phyloP scores from a whole-genome alignment of 2,113 vertebrate genomes.

The Pycnonotus jocosus region DNA sequence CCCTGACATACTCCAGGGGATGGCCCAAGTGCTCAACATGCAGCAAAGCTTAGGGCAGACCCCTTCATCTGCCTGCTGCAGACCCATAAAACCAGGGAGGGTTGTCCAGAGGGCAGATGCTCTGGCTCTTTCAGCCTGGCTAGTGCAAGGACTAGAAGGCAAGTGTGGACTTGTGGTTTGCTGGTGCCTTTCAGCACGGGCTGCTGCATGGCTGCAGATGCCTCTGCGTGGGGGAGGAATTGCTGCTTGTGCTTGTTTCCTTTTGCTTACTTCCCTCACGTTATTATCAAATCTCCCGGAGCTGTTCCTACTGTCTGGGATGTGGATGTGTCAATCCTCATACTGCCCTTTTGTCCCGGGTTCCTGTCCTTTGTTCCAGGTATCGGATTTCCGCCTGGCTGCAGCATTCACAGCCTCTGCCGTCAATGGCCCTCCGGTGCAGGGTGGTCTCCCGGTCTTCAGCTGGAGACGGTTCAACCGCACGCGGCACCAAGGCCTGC shows the following conservation, averaged over 20 bases:
- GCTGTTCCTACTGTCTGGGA: background rate
- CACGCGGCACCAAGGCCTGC: slow-evolving; percentile 82
- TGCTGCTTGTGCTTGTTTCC: background rate
- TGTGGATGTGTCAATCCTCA: too few relatives aligned
- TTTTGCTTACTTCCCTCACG: background rate
- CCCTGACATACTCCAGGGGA: background rate
- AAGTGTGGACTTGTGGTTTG: background rate
- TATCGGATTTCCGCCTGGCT: slow-evolving; percentile 82
- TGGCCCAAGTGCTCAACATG: background rate
- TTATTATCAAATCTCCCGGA: rapidly evolving
- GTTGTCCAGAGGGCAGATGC: background rate
- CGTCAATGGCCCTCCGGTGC: slow-evolving; percentile 84
- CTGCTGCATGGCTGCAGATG: background rate
- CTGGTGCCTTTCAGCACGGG: background rate
- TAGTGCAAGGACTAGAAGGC: background rate
- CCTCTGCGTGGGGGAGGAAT: background rate
- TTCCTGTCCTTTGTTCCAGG: slow-evolving; percentile 62
- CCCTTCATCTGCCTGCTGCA: background rate
- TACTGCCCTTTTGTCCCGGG: rapidly evolving
- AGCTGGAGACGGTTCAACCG: slow-evolving; percentile 79
- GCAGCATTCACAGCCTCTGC: slow-evolving; percentile 74
- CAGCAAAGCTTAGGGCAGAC: background rate
- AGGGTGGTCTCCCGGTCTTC: slow-evolving; percentile 81
- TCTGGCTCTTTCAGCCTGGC: background rate
- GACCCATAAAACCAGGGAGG: background rate